Evolutionary conservation across 2,888 invertebrate species (phyloP), one percentile per base, ranked within the genome.

Genomic region (Apamea sordens): DNA sequence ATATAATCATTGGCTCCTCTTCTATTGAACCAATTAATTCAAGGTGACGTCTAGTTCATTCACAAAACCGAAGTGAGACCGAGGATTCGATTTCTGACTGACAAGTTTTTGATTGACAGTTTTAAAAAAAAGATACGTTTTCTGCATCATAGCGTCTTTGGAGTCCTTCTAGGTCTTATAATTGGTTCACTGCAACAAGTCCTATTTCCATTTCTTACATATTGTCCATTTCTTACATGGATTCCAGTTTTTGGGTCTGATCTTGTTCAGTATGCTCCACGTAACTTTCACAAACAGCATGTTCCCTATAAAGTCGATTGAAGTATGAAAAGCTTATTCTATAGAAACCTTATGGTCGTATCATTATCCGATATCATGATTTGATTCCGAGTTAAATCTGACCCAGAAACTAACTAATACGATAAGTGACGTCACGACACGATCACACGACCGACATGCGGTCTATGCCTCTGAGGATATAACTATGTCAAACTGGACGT

Each of bases 391-490:
- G 36, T 63, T 76, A 56, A 81, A 79, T 73, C 24, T 82, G 80
- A 89, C 75, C 81, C 77, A 83, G 77, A 83, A 80, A 68, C 80
- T 47, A 73, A 50, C 53, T 86, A 78, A 79, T 79, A 68, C 84
- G 82, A 79, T 85, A 82, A 86, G 63, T 85, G 86, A 85, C 82
- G 79, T 79, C 88, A 87, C 61, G 1, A 32, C 15, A 53, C 71
- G 41, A 24, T 41, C 8, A 36, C 18, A 53, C 71, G 36, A 36
- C 53, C 70, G 80, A 64, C 88, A 84, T 69, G 80, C 85, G 68
- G 85, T 72, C 80, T 87, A n/a, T n/a, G 72, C 36, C 44, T 64
- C 41, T 50, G 68, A 61, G 41, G 61, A 64, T 64, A 50, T 53
- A 65, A 41, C 69, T 70, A 69, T 75, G 64, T 82, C 53, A 74